These are phyloP conservation scores for Marronus borbonicus DNA, from an alignment of 2,888 invertebrate species.

Conservation along the genomic window DNA sequence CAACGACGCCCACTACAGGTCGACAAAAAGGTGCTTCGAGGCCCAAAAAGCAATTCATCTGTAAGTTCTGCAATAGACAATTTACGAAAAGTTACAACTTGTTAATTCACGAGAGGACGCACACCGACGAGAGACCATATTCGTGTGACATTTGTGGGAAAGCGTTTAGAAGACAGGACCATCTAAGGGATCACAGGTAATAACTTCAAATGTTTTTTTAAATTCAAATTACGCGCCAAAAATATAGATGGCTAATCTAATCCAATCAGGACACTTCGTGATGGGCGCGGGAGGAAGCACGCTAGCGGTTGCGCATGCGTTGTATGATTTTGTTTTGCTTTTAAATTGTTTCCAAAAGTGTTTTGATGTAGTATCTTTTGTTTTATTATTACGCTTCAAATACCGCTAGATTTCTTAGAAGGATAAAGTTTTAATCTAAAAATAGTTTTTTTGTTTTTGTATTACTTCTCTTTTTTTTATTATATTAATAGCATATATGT, in stretches of 20 bases:
- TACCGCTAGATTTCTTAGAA: not conserved
- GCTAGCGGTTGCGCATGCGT: not conserved
- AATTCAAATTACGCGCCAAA: no score
- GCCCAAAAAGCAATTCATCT: slow-evolving; percentile 98
- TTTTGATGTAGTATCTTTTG: not conserved
- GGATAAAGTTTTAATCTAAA: no score
- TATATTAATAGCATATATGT: no score
- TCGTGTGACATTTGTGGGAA: slow-evolving; percentile 98
- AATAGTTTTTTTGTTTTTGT: no score
- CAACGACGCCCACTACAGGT: slow-evolving; percentile 64
- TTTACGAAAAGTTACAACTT: slow-evolving; percentile 99
- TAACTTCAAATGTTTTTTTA: not conserved
- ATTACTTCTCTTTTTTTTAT: no score
- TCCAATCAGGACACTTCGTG: not conserved
- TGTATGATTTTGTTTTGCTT: not conserved
- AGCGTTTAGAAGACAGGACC: slow-evolving; percentile 97
- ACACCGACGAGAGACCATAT: slow-evolving; percentile 97
- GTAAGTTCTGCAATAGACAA: slow-evolving; percentile 98
- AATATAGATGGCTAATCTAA: no score
- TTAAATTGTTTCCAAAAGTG: no score
- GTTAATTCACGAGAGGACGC: slow-evolving; percentile 97
- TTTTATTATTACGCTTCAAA: not conserved
- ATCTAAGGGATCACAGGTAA: slow-evolving; percentile 94
- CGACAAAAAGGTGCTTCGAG: slow-evolving; percentile 67
- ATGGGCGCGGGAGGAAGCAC: not conserved